Evolutionary conservation across 2,113 vertebrate species (phyloP).

Genomic region (Leucopternis melanops): DNA sequence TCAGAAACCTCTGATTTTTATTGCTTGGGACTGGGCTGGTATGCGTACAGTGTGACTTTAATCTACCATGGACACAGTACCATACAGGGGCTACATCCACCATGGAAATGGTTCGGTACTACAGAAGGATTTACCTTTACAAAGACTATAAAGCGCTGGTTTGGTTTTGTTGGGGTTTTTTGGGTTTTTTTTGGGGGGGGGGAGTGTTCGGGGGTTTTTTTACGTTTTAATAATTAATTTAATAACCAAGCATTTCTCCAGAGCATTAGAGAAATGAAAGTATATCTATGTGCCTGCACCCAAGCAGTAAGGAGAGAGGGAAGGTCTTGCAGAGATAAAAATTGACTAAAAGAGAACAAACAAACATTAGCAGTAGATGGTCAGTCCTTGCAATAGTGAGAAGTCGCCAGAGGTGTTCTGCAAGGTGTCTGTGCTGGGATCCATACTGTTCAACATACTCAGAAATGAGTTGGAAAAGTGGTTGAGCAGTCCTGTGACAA

Average conservation of each 20-base stretch:
- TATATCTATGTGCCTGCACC: not conserved
- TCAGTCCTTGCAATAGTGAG: not conserved
- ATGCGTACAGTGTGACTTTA: not conserved
- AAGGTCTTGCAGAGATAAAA: not conserved
- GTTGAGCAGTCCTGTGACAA: not conserved
- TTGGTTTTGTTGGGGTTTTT: not conserved
- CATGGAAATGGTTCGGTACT: not conserved
- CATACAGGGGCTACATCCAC: not conserved
- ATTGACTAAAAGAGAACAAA: not conserved
- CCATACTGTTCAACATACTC: not conserved
- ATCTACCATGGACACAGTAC: not conserved
- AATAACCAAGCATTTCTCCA: not conserved
- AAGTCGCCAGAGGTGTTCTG: not conserved
- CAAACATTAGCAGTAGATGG: not conserved
- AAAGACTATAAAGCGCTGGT: not conserved
- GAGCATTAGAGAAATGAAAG: not conserved
- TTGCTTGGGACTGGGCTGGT: not conserved
- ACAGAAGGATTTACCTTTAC: not conserved
- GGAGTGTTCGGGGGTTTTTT: not conserved
- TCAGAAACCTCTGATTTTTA: slow-evolving; percentile 5
- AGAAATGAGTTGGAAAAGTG: not conserved
- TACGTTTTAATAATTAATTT: not conserved
- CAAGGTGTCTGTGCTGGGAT: not conserved
- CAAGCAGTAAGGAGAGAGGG: not conserved
- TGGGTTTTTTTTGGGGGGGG: rapidly evolving